A percentile compares a stretch with the other conserved stretches of the same genome.
Conservation (phyloP, 2,113 vertebrate species). For the Paratilapia polleni region DNA sequence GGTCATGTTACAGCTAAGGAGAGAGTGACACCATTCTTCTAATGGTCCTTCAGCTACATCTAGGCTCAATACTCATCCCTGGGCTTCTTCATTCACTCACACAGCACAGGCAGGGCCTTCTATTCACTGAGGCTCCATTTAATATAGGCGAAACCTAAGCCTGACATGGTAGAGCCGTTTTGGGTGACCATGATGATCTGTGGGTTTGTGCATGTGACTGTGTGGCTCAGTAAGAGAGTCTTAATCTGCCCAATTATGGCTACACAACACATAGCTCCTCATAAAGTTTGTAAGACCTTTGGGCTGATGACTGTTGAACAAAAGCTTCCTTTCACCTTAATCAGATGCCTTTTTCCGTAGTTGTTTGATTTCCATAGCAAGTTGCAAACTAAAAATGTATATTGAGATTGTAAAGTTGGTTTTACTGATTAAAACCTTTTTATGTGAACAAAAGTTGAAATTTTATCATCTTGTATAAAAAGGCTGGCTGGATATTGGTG, state of each 20-base stretch:
- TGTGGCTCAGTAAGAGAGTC: slow-evolving; percentile 42
- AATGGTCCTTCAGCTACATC: slow-evolving; percentile 72
- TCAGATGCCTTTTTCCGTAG: neutral
- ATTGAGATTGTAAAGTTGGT: neutral
- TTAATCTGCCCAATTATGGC: slow-evolving; percentile 39
- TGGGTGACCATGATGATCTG: slow-evolving; percentile 69
- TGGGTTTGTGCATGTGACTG: slow-evolving; percentile 27
- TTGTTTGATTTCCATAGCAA: neutral
- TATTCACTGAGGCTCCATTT: slow-evolving; percentile 78
- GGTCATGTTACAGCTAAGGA: slow-evolving; percentile 77
- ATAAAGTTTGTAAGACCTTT: slow-evolving; percentile 10
- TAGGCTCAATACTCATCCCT: slow-evolving; percentile 63
- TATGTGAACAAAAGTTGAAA: no score
- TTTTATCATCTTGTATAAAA: no score
- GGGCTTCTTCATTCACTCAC: slow-evolving; percentile 76
- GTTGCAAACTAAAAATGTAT: neutral
- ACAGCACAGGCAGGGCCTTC: slow-evolving; percentile 48
- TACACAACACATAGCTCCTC: slow-evolving; percentile 10
- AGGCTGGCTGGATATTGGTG: no score
- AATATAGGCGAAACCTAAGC: slow-evolving; percentile 80
- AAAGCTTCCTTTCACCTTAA: neutral
- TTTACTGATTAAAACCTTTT: neutral
- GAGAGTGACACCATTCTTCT: slow-evolving; percentile 75
- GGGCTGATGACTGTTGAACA: neutral
- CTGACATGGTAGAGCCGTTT: slow-evolving; percentile 69